phyloP scores from a whole-genome alignment of 2,797 vertebrate genomes.

The Phrynocephalus forsythii region DNA sequence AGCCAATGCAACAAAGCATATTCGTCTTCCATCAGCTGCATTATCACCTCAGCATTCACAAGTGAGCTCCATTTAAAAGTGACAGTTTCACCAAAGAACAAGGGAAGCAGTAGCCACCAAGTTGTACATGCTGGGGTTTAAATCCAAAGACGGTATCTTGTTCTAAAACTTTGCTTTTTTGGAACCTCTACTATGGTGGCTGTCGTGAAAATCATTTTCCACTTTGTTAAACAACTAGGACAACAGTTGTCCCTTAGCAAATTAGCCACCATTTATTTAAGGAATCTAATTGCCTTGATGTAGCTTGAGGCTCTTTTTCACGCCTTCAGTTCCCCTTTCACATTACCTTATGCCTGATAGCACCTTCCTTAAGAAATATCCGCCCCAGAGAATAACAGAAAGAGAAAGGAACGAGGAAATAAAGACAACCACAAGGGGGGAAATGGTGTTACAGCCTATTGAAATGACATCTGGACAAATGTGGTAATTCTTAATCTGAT shows the following conservation, averaged over 20 bases:
- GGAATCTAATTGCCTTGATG: background rate
- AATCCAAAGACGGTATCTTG: no score
- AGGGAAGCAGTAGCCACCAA: no score
- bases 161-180: no score
- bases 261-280: background rate
- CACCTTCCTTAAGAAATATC: background rate
- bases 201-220: background rate
- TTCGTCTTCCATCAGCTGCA: no score
- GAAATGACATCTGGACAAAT: background rate
- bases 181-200: no score
- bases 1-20: no score
- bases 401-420: background rate
- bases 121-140: no score
- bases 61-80: no score
- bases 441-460: background rate
- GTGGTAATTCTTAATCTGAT: background rate
- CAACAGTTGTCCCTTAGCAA: background rate
- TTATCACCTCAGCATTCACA: no score
- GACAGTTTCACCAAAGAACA: no score
- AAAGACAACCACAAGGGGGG: background rate
- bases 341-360: background rate
- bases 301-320: background rate
- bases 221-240: background rate
- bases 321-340: background rate
- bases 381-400: no score